Percentiles rank a stretch among this genome's conserved stretches.
These are phyloP conservation scores for Pemphigus obesinymphae DNA, from an alignment of 1,140 invertebrate species.

Conservation along the genomic window DNA sequence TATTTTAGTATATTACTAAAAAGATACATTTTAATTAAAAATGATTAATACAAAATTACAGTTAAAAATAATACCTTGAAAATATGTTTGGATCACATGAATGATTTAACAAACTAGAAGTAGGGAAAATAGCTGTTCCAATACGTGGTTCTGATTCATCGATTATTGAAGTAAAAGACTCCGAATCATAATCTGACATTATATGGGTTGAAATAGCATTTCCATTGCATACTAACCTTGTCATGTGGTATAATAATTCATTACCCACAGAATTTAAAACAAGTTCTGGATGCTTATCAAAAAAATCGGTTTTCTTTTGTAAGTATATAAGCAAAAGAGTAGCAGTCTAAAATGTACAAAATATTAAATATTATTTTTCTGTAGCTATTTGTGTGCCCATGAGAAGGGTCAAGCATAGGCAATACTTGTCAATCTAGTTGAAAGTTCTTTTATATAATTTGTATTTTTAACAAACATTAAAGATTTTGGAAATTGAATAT, in stretches of 20 bases:
- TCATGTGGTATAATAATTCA: slow-evolving; percentile 64
- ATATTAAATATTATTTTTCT: background rate
- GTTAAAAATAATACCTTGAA: slow-evolving; percentile 57
- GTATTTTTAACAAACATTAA: too few relatives aligned
- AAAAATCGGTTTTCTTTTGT: slow-evolving; percentile 55
- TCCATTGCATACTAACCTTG: slow-evolving; percentile 75
- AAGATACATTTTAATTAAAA: slow-evolving; percentile 23
- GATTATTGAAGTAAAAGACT: slow-evolving; percentile 29
- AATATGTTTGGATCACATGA: slow-evolving; percentile 80
- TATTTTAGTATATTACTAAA: slow-evolving; percentile 53
- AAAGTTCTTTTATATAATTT: too few relatives aligned
- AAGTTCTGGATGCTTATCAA: slow-evolving; percentile 45
- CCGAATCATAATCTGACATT: slow-evolving; percentile 44
- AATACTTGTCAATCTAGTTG: too few relatives aligned
- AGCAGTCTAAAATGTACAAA: slow-evolving; percentile 55
- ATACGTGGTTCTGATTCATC: slow-evolving; percentile 58
- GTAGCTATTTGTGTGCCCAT: too few relatives aligned
- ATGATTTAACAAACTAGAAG: slow-evolving; percentile 87
- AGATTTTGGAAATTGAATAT: too few relatives aligned
- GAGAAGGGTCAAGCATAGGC: too few relatives aligned
- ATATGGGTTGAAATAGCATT: slow-evolving; percentile 60
- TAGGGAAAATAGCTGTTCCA: slow-evolving; percentile 79
- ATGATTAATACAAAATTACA: background rate
- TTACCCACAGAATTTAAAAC: slow-evolving; percentile 55
- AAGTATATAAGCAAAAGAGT: slow-evolving; percentile 57